Evolutionary conservation across 1,140 invertebrate genomes (phyloP), one percentile per base, ranked within the genome.

Genomic region (Dysdera silvatica): DNA sequence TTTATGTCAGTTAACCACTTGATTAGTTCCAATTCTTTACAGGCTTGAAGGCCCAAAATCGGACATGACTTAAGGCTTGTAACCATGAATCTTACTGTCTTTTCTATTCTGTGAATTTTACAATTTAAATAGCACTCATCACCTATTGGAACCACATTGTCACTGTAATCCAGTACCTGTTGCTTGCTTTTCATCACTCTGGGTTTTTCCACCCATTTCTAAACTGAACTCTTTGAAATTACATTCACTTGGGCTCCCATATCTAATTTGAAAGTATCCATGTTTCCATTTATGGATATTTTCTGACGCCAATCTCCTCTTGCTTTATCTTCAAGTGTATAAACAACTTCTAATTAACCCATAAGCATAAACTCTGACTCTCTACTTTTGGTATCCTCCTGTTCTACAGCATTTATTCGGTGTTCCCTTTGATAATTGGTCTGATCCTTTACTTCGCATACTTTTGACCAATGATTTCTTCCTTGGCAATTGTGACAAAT

Each of bases 211-310:
- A 18, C 10, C 35, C 35, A 37, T 18, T 37, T 10, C 18, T 37
- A 18, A 37, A 37, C 10, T 12, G 18, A 12, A 12, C 10, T 18
- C 35, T 37, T 37, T 37, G 35, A 37, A 28, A 56, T 40, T 14
- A 43, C 54, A 16, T 56, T 56, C 6, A 56, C 54, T 43, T 56
- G 54, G 7, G 54, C 33, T 24, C 54, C 54, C 18, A 18, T 14
- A 31, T 33, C 31, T 8, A n/a, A n/a, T 10, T 14, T 16, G n/a
- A 16, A 54, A 24, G 32, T 20, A 16, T 33, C 40, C n/a, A n/a
- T n/a, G n/a, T n/a, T n/a, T n/a, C n/a, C n/a, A n/a, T n/a, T n/a
- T n/a, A n/a, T n/a, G n/a, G n/a, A n/a, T n/a, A n/a, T n/a, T n/a
- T n/a, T n/a, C n/a, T n/a, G n/a, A n/a, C n/a, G n/a, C n/a, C n/a